Evolutionary conservation across 1,140 invertebrate genomes (phyloP), one percentile per base, ranked within the genome.

Genomic region (Cydia fagiglandana): DNA sequence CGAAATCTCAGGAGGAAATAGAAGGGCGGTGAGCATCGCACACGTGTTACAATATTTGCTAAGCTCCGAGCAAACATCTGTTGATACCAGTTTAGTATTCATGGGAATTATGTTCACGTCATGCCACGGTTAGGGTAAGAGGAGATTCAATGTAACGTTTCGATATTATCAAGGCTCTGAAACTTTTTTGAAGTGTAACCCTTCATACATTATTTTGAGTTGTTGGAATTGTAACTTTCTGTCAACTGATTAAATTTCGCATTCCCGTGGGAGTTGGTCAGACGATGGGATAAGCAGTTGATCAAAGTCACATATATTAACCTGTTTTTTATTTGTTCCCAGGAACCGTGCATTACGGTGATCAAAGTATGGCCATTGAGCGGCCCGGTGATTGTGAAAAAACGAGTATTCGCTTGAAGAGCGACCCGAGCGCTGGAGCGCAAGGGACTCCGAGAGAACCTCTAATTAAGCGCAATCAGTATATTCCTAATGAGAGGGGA

Each of bases 31-130:
- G 83, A 84, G 84, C 84, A 78, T 80, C 81, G 87, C 89, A 91
- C 91, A 92, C 91, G 91, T 92, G 91, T 91, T 91, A 91, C 88
- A 92, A 92, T 92, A 92, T 92, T 92, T 92, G 89, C 91, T 87
- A 86, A 88, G 84, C 85, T 84, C 83, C 84, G 79, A 83, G 81
- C 85, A 90, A 91, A 89, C 91, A 90, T 88, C 84, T 90, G 89
- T 82, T 84, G 85, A 86, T 87, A 88, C 78, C 77, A 84, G 78
- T 82, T 81, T 77, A 79, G 56, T 83, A 79, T 85, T 88, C 81
- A 87, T 88, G 80, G 73, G 83, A 88, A 86, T 61, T 83, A 77
- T 47, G 50, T 73, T 78, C 47, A 74, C 77, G 75, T 77, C 77
- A 73, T 64, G 34, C 17, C 38, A 41, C 61, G 64, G n/a, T 73